Conservation (phyloP, 2,888 invertebrate species). For the Chorisops tibialis region DNA sequence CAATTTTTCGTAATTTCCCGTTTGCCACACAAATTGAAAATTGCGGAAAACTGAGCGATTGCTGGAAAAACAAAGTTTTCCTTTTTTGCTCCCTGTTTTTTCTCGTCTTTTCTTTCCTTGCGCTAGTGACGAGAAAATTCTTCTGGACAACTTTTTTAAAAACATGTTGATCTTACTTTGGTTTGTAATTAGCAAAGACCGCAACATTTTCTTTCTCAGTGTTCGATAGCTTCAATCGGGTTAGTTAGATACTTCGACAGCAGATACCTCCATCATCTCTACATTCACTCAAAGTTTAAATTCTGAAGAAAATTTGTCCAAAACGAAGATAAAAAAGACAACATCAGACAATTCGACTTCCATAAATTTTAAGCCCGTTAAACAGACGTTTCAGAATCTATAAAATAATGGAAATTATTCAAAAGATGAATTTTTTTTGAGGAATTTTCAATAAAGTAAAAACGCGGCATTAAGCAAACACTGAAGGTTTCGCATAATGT, state of each 20-base stretch:
- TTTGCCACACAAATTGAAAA: slow-evolving; percentile 22
- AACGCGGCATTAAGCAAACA: slow-evolving; percentile 15
- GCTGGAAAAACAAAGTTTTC: not conserved
- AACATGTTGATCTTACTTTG: no score
- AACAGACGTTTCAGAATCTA: not conserved
- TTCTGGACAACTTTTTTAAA: no score
- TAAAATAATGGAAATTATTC: not conserved
- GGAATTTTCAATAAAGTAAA: not conserved
- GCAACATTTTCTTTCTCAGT: no score
- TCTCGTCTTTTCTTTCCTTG: not conserved
- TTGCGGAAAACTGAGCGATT: slow-evolving; percentile 20
- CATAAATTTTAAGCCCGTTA: slow-evolving; percentile 13
- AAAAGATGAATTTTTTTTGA: not conserved
- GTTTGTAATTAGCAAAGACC: no score
- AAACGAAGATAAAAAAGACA: no score
- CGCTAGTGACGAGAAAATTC: no score
- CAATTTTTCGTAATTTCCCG: slow-evolving; percentile 25
- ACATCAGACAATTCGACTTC: slow-evolving; percentile 2
- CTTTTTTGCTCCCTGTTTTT: no score
- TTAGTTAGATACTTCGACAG: no score
- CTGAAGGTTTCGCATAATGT: slow-evolving; percentile 21
- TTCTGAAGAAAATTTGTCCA: no score
- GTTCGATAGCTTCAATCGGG: no score
- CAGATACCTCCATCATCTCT: no score
- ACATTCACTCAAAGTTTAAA: no score